Evolutionary conservation across 92 coral and sea anemone genomes (phyloP), one percentile per base, ranked within the genome.

Genomic region (Meandrina meandrites): DNA sequence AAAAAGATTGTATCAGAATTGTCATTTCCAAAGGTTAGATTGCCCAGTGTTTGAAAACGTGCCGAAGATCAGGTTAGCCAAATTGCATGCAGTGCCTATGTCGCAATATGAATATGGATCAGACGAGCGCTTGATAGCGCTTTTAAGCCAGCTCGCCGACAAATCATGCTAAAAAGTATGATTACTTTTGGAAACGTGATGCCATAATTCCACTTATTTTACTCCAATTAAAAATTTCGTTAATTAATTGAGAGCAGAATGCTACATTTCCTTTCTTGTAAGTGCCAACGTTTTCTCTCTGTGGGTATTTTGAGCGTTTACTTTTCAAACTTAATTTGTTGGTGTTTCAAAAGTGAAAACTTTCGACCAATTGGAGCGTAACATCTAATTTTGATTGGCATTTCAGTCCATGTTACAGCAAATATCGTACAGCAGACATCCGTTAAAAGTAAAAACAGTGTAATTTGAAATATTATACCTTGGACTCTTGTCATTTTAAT

Each of bases 221-320:
- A 11, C 14, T 16, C 16, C 78, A 67, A 81, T 36, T 64, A 47
- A 51, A 81, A 81, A 40, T 47, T 42, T 67, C 27, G 27, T 37
- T 21, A 18, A 64, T 27, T 13, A 40, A 42, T 15, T 40, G 8
- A 35, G 14, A 13, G 24, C 17, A 24, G 27, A 37, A 37, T 36
- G 71, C 71, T 37, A 18, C 27, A 73, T 35, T 73, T 35, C 48
- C 51, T 13, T 24, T 35, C 76, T 10, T 15, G 37, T 35, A 73
- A 73, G 45, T 37, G n/a, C 15, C 45, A 73, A 36, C 9, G 47
- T 40, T 66, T 81, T 30, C 53, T 37, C 3, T 31, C 30, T 10
- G 78, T 34, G 78, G 35, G 78, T 36, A 73, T 34, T 73, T 40
- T 73, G 78, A 34, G 14, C 34, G 48, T 73, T 73, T 73, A 24